phyloP scores from a whole-genome alignment of 1,140 invertebrate species.

The Listronotus bonariensis region DNA sequence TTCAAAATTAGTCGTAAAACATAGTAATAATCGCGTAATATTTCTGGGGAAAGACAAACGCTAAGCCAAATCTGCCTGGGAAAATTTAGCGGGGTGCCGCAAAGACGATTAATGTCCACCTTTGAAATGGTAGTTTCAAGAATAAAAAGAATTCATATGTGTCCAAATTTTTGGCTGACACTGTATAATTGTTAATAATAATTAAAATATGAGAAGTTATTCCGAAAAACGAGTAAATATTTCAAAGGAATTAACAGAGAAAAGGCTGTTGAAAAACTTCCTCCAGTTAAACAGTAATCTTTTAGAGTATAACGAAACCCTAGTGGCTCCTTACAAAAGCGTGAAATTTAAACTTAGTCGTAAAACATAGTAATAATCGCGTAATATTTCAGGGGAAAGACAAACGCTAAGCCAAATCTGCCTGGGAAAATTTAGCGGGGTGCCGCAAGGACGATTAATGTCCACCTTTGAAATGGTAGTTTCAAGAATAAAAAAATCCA shows the following conservation, averaged over 20 bases:
- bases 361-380: conserved; percentile 15
- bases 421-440: not conserved
- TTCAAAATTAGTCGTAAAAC: not conserved
- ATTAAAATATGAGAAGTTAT: too few relatives aligned
- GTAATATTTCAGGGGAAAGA: conserved; percentile 7
- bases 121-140: too few relatives aligned
- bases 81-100: not conserved
- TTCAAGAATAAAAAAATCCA: too few relatives aligned
- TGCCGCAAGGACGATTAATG: conserved; percentile 44
- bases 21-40: conserved; percentile 18
- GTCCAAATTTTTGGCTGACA: too few relatives aligned
- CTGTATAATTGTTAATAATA: too few relatives aligned
- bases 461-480: conserved; percentile 54
- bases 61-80: not conserved
- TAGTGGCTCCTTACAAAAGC: conserved; percentile 3
- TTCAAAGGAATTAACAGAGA: too few relatives aligned
- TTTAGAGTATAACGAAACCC: not conserved
- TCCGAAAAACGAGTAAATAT: too few relatives aligned
- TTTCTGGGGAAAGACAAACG: conserved; percentile 8
- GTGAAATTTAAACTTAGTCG: conserved; percentile 1
- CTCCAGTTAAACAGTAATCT: conserved; percentile 1
- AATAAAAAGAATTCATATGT: too few relatives aligned
- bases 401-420: conserved; percentile 7
- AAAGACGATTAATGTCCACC: conserved; percentile 50
- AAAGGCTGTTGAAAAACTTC: too few relatives aligned